These are phyloP conservation scores for Syrphus vitripennis DNA, from an alignment of 2,888 invertebrate genomes.

Conservation along the genomic window DNA sequence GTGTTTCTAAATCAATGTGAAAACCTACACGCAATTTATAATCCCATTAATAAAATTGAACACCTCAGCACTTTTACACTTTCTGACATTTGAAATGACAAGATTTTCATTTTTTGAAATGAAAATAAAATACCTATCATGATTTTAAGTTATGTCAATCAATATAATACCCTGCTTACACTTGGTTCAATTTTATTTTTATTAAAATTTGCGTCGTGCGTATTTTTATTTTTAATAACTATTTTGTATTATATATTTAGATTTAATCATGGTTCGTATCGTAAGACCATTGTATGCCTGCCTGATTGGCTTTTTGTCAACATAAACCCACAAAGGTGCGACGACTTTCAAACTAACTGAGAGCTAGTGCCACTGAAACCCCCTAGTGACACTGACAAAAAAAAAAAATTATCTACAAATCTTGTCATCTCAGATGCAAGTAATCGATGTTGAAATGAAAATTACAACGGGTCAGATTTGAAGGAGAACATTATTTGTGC, in stretches of 20 bases:
- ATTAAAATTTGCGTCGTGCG: constrained; percentile 10
- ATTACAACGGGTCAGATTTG: constrained; percentile 54
- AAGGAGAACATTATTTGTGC: constrained; percentile 43
- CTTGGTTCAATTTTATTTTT: not conserved
- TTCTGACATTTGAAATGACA: constrained; percentile 3
- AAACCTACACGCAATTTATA: constrained; percentile 28
- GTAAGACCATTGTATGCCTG: constrained; percentile 5
- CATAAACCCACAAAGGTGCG: constrained; percentile 19
- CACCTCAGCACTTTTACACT: not conserved
- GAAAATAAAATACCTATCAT: not conserved
- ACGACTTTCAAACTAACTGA: not conserved
- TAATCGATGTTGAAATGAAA: constrained; percentile 59
- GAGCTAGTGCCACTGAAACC: not conserved
- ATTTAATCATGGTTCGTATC: constrained; percentile 49
- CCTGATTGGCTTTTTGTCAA: constrained; percentile 28
- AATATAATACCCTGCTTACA: not conserved
- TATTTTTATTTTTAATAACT: not conserved
- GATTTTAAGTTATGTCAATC: constrained; percentile 50
- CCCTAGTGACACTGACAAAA: not conserved
- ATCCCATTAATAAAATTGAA: constrained; percentile 30
- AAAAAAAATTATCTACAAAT: constrained; percentile 1
- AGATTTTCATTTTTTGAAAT: constrained; percentile 25
- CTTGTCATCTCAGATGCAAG: constrained; percentile 33
- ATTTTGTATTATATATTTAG: constrained; percentile 24
- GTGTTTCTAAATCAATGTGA: not conserved